These are phyloP conservation scores for Crocidura indochinensis DNA, from an alignment of 2,797 vertebrate species.

Conservation along the genomic window DNA sequence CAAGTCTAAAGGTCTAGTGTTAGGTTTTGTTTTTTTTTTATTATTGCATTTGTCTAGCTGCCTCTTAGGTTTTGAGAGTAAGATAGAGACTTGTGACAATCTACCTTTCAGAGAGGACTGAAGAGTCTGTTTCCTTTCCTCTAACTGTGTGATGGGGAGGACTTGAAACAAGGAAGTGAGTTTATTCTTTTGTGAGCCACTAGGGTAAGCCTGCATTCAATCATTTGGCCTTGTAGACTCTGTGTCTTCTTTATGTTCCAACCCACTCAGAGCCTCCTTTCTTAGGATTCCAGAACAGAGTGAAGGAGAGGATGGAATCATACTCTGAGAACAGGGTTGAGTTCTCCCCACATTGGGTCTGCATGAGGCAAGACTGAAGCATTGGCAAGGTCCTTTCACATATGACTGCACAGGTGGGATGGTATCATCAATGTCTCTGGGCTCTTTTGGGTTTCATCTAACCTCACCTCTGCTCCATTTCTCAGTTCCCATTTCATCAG, in stretches of 20 bases:
- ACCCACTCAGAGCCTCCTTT: not conserved
- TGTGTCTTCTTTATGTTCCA: not conserved
- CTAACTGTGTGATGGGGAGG: not conserved
- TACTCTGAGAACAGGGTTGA: not conserved
- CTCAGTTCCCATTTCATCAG: constrained; percentile 95
- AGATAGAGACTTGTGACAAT: not conserved
- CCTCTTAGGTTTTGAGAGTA: not conserved
- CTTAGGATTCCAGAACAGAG: not conserved
- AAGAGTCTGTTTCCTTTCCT: not conserved
- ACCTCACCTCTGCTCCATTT: constrained; percentile 77
- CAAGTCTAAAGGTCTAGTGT: not conserved
- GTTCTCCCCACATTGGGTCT: not conserved
- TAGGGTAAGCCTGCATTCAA: not conserved
- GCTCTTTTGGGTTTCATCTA: not conserved
- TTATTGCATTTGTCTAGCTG: not conserved
- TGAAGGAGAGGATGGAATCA: not conserved
- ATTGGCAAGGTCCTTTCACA: not conserved
- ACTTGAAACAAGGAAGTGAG: not conserved
- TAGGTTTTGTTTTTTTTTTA: too few relatives aligned
- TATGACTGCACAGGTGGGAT: not conserved
- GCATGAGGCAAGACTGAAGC: not conserved
- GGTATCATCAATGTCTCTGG: not conserved
- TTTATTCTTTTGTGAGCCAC: not conserved
- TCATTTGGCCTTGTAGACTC: not conserved
- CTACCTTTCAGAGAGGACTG: not conserved